Evolutionary conservation across 2,888 invertebrate genomes (phyloP).

Genomic region (Eupithecia vulgata): DNA sequence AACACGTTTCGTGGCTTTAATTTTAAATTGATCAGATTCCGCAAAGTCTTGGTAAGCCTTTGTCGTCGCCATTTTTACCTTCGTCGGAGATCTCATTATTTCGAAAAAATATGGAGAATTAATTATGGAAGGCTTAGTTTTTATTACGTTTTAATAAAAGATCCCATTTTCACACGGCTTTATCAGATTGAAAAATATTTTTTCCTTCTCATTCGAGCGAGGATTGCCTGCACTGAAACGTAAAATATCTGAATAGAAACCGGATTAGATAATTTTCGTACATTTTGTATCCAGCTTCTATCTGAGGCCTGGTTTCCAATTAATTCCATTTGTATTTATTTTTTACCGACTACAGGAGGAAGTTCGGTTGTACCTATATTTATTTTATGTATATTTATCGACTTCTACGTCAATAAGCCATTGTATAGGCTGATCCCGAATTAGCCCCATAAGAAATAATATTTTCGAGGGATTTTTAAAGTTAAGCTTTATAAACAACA

Average conservation of each 20-base stretch:
- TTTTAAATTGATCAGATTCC: constrained; percentile 84
- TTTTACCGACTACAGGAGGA: too few species aligned
- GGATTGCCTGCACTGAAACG: background rate
- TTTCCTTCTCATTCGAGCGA: constrained; percentile 5
- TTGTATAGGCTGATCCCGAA: too few species aligned
- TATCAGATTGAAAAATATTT: constrained; percentile 36
- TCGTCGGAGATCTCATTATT: constrained; percentile 70
- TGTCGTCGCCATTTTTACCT: constrained; percentile 71
- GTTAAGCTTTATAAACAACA: too few species aligned
- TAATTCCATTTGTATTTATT: background rate
- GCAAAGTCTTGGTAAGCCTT: constrained; percentile 79
- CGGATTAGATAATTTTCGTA: background rate
- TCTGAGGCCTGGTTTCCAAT: background rate
- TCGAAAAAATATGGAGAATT: constrained; percentile 71
- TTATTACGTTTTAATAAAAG: constrained; percentile 38
- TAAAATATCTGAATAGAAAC: background rate
- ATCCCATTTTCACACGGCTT: constrained; percentile 31
- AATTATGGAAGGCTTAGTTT: constrained; percentile 70
- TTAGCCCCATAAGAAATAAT: too few species aligned
- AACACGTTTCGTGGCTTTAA: constrained; percentile 85
- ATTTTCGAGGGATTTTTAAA: too few species aligned
- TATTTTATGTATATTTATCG: too few species aligned
- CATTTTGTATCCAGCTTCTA: background rate
- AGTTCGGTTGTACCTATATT: too few species aligned
- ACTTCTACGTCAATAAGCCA: too few species aligned